Base-by-base conservation (phyloP, 2,113 vertebrate genomes). In the Chloropsis cyanopogon region DNA sequence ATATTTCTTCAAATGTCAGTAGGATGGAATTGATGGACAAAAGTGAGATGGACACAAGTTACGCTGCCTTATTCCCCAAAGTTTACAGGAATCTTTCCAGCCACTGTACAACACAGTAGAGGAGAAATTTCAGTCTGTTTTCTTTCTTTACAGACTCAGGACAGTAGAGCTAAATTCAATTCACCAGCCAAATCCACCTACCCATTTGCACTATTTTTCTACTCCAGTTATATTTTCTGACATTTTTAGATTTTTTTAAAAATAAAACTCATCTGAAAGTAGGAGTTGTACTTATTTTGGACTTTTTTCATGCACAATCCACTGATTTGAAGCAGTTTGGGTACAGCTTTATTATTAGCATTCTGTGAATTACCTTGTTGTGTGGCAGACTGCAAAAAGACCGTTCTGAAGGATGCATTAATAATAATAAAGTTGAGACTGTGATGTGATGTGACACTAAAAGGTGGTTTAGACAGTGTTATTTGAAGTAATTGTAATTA, bases 401-500 rank as follows among this genome's bases (percentile, higher is more conserved):
- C 33, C 24, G 7, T 68, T 84, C 82, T 77, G 79, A 96, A 66
- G 57, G 76, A 57, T 42, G 18, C 42, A 82, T 66, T 90, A 91
- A 87, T 90, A 86, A 73, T 44, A 85, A 88, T 70, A 89, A 81
- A 79, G 78, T 57, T 95, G 78, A 75, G 81, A 46, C 24, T 50
- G 44, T 59, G 60, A 90, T 88, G 44, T 59, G 60, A 90, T 88
- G 77, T 35, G 57, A 52, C 82, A 77, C 41, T 73, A 47, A 86
- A 86, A 88, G 26, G 52, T 65, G 24, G 56, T 71, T 84, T 90
- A 86, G 94, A 46, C 47, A 64, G 59, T 61, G 28, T 56, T 93
- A 72, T 82, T 92, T 72, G 61, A 26, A 37, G 64, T 90, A 92
- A 95, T 83, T 68, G 53, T 46, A 95, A 96, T 96, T 95, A 95